phyloP scores from a whole-genome alignment of 1,140 invertebrate species.

The Drosophila mauritiana region DNA sequence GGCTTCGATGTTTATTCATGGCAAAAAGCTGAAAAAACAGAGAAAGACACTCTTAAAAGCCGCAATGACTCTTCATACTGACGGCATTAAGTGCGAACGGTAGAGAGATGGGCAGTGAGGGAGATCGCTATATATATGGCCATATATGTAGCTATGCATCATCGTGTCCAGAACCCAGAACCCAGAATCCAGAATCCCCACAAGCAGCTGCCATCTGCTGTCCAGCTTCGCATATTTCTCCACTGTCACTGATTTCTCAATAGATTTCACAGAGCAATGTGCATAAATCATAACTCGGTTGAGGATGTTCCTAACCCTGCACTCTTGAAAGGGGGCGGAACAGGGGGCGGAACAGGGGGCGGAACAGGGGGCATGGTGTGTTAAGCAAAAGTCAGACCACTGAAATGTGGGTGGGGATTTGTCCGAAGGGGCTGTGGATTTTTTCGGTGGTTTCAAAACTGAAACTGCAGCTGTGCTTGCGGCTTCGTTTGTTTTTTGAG shows the following conservation, averaged over 20 bases:
- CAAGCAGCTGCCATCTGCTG: conserved; percentile 52
- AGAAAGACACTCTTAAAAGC: conserved; percentile 40
- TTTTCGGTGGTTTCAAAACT: conserved; percentile 20
- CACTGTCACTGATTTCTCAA: conserved; percentile 80
- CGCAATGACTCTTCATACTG: conserved; percentile 59
- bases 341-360: conserved; percentile 3
- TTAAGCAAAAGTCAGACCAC: conserved; percentile 77
- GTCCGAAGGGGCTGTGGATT: conserved; percentile 8
- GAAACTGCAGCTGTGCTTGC: conserved; percentile 58
- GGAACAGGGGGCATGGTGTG: conserved; percentile 8
- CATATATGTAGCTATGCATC: conserved; percentile 37
- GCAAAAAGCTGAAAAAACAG: conserved; percentile 36
- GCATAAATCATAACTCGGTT: conserved; percentile 72
- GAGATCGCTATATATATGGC: background rate
- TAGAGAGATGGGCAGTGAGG: background rate
- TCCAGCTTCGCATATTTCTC: conserved; percentile 62
- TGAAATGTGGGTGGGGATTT: conserved; percentile 10
- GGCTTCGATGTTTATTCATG: conserved; percentile 53
- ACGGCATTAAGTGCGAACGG: conserved; percentile 47
- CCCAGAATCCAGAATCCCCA: conserved; percentile 32
- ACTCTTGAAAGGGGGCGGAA: background rate
- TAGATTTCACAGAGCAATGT: conserved; percentile 76
- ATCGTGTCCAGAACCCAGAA: conserved; percentile 45
- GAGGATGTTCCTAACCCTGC: conserved; percentile 1
- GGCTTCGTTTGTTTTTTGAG: conserved; percentile 50